These are phyloP conservation scores for Parnassius apollo DNA, from an alignment of 2,888 invertebrate genomes.

Conservation along the genomic window DNA sequence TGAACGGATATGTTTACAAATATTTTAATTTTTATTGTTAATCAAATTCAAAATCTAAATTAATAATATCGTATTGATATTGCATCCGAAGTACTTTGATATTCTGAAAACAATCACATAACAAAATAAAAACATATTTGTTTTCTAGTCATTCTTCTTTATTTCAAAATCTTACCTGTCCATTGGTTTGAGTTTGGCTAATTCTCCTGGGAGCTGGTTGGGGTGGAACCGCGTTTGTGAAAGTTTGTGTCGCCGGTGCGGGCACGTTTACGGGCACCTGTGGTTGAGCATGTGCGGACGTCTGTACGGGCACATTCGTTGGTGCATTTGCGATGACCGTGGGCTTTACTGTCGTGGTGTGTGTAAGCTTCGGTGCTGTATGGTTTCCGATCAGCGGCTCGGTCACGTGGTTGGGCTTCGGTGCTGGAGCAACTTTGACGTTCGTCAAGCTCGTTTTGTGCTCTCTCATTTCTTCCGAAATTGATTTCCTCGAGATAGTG, in stretches of 20 bases:
- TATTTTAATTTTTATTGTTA: no score
- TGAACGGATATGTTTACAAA: no score
- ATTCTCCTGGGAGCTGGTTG: slow-evolving; percentile 75
- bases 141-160: no score
- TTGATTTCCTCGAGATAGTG: slow-evolving; percentile 60
- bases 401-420: slow-evolving; percentile 51
- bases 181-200: slow-evolving; percentile 65
- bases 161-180: slow-evolving; percentile 58
- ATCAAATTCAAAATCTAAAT: no score
- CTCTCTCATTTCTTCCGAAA: slow-evolving; percentile 73
- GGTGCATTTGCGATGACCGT: neutral
- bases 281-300: slow-evolving; percentile 34
- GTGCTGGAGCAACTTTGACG: slow-evolving; percentile 50
- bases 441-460: slow-evolving; percentile 65
- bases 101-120: no score
- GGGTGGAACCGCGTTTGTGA: slow-evolving; percentile 48
- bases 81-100: no score
- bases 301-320: slow-evolving; percentile 27
- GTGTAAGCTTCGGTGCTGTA: slow-evolving; percentile 38
- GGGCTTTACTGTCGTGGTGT: neutral
- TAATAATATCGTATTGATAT: no score
- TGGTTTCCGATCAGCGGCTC: slow-evolving; percentile 47
- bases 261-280: slow-evolving; percentile 31
- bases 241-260: slow-evolving; percentile 35
- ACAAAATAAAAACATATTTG: no score